Conservation (phyloP, 2,888 invertebrate genomes). For the Nesidiocoris tenuis region DNA sequence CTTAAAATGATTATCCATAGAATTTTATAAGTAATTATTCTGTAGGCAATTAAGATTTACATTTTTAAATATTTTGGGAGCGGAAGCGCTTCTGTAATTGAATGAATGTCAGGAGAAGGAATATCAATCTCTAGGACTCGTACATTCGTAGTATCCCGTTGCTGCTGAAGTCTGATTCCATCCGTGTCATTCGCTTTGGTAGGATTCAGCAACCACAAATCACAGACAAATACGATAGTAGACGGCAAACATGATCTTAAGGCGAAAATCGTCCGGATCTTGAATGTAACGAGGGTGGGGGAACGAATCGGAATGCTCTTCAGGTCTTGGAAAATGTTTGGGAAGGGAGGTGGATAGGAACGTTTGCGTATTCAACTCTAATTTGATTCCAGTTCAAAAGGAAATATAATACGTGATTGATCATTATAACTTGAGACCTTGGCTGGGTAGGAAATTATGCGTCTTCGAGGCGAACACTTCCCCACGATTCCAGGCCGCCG, state of each 20-base stretch:
- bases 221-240: no score
- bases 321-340: not conserved
- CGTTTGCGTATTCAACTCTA: constrained; percentile 39
- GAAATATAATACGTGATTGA: constrained; percentile 48
- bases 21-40: no score
- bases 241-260: no score
- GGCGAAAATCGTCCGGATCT: not conserved
- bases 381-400: constrained; percentile 44
- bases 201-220: no score
- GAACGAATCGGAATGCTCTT: not conserved
- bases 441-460: constrained; percentile 43
- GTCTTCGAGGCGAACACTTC: constrained; percentile 30
- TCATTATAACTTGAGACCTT: constrained; percentile 46
- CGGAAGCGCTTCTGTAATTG: no score
- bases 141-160: not conserved
- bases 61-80: no score
- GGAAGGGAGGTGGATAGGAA: not conserved
- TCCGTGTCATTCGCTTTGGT: no score
- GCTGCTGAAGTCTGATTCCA: no score
- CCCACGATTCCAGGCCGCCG: constrained; percentile 1
- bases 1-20: no score
- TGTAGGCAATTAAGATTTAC: no score
- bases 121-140: not conserved
- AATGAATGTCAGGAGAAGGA: not conserved
- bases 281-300: not conserved